Evolutionary conservation across 2,797 vertebrate species (phyloP), one percentile per base, ranked within the genome.

Genomic region (Rhinella marina): DNA sequence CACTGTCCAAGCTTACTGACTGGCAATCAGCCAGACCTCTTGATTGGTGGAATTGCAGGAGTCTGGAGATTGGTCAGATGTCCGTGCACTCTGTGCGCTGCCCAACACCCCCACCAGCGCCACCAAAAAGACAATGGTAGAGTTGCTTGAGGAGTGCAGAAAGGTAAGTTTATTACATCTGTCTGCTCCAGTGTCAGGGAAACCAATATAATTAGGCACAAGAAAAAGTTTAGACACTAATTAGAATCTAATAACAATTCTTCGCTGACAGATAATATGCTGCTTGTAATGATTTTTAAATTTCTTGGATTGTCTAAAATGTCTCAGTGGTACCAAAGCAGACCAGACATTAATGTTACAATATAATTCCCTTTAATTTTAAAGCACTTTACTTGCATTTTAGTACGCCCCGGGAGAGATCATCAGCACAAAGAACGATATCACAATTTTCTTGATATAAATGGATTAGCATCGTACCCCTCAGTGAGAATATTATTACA

Each of bases 311-410:
- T 52, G 27, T 79, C 2, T 29, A 59, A 79, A 79, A 79, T 62
- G 21, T 41, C 27, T 64, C 59, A 82, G n/a, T 66, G 76, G 23
- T 23, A 14, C 1, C 8, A 59, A 12, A 59, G 54, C 29, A 79
- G 48, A 23, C 7, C 50, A 32, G 6, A 54, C 27, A 23, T 82
- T n/a, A 52, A 66, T 82, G 23, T n/a, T 81, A 66, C 59, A 54
- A 62, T 61, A 81, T 4, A 81, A 50, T 66, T 41, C 41, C 41
- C 12, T n/a, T 76, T 81, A 32, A 81, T 81, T 62, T 62, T 41
- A 61, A 21, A 23, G 5, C 54, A n/a, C 23, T 25, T 27, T 50
- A 64, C 59, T 81, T 48, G 29, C 79, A 64, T 50, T 50, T n/a
- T 41, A 66, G 29, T 29, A 64, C 12, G 25, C 14, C 62, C 29